Percentiles rank a stretch among this genome's conserved stretches.
Conservation (phyloP, 2,797 vertebrate genomes). For the Petrocephalus sullivani region DNA sequence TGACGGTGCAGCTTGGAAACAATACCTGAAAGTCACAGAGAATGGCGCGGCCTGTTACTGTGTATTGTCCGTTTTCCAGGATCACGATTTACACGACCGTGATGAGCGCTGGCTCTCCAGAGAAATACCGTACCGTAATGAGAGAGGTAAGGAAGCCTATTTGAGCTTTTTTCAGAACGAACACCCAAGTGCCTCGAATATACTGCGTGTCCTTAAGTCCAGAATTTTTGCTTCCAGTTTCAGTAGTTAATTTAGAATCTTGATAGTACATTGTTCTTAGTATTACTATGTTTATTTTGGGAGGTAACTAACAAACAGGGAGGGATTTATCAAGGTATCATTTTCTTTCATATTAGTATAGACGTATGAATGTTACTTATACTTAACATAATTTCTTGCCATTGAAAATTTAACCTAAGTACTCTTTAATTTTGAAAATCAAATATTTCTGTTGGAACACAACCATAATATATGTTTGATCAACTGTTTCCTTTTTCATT, state of each 20-base stretch:
- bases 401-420: neutral
- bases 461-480: neutral
- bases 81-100: constrained; percentile 63
- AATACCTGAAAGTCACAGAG: neutral
- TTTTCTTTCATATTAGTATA: neutral
- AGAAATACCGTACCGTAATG: constrained; percentile 54
- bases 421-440: neutral
- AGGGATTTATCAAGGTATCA: neutral
- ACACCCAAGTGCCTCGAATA: neutral
- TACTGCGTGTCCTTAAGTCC: neutral
- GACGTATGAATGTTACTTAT: neutral
- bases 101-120: constrained; percentile 60
- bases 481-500: neutral
- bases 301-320: neutral
- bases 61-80: constrained; percentile 38
- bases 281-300: neutral
- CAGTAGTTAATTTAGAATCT: neutral
- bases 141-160: constrained; percentile 26
- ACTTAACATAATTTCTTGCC: neutral
- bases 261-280: no score
- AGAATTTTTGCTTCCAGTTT: neutral
- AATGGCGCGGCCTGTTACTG: neutral
- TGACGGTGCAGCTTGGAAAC: neutral
- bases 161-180: neutral
- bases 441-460: neutral